Conservation (phyloP, 2,797 vertebrate species). For the Spizella passerina region DNA sequence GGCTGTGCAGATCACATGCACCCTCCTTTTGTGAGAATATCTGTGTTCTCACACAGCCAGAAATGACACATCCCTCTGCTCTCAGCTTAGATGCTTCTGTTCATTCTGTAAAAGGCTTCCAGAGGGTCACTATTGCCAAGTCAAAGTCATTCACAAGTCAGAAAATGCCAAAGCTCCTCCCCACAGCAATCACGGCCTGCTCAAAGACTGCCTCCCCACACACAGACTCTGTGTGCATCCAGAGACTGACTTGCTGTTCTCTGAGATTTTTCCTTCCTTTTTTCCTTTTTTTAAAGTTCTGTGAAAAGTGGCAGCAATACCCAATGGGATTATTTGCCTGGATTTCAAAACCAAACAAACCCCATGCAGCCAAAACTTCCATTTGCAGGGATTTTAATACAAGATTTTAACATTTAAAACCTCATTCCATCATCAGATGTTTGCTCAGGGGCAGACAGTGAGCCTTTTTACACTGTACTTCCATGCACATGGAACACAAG, state of each 20-base stretch:
- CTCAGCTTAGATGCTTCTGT: not conserved
- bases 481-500: not conserved
- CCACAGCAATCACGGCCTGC: not conserved
- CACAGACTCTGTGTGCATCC: accelerated
- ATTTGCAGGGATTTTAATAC: not conserved
- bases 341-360: not conserved
- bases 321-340: not conserved
- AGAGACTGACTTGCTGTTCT: not conserved
- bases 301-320: not conserved
- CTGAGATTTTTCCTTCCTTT: not conserved
- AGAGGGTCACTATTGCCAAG: not conserved
- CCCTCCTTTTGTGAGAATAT: not conserved
- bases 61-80: not conserved
- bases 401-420: not conserved
- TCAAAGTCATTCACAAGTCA: not conserved
- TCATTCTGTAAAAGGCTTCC: not conserved
- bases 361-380: not conserved
- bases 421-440: not conserved
- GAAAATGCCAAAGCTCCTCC: not conserved
- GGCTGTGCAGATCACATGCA: not conserved
- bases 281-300: not conserved
- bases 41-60: not conserved
- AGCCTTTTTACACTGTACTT: not conserved
- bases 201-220: not conserved
- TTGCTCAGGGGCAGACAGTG: not conserved